phyloP scores from a whole-genome alignment of 2,113 vertebrate species.

The Lipotes vexillifer region DNA sequence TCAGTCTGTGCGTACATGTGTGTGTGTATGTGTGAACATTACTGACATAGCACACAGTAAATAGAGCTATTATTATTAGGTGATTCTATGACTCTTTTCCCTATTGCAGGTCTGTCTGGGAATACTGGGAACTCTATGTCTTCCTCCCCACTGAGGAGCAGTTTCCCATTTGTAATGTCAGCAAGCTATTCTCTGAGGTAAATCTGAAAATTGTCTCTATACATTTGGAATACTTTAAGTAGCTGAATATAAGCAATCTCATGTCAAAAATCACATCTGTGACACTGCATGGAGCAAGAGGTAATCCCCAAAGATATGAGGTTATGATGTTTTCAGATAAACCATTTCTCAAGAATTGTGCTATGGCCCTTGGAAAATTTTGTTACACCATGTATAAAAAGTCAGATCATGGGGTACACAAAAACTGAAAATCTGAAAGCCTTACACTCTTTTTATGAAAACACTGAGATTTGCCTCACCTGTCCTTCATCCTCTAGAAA shows the following conservation, averaged over 20 bases:
- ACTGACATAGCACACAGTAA: not conserved
- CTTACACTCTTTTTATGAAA: not conserved
- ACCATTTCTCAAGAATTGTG: not conserved
- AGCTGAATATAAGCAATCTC: not conserved
- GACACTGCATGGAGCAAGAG: not conserved
- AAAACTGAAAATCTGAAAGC: not conserved
- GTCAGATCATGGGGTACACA: not conserved
- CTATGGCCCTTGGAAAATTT: not conserved
- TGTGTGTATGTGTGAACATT: not conserved
- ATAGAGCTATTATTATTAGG: not conserved
- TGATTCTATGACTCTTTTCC: not conserved
- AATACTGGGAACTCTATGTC: not conserved
- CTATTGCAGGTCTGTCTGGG: not conserved
- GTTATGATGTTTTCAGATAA: not conserved
- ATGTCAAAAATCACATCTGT: not conserved
- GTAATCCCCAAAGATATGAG: not conserved
- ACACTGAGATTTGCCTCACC: not conserved
- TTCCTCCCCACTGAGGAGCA: not conserved
- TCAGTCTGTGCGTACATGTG: not conserved
- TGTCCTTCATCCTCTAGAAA: constrained; percentile 31
- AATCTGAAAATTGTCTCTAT: not conserved
- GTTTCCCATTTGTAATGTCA: not conserved
- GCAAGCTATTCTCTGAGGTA: not conserved
- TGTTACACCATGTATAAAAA: not conserved
- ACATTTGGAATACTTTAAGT: not conserved